Evolutionary conservation across 2,888 invertebrate species (phyloP).

Genomic region (Polyploca ridens): DNA sequence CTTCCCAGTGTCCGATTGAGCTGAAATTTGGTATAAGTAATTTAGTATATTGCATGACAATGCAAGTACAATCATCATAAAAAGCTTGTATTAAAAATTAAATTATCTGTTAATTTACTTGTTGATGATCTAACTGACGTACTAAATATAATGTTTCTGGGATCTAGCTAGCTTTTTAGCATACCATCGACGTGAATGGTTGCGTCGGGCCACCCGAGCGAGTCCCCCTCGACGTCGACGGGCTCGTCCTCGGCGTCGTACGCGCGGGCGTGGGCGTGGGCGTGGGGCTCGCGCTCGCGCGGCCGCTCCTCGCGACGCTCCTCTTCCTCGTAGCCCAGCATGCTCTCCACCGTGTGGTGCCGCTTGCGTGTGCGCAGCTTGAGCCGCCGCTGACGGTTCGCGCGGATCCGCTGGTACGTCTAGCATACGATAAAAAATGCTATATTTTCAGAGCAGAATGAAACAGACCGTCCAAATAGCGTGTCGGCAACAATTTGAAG

Average conservation of each 20-base stretch:
- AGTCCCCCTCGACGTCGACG: conserved; percentile 81
- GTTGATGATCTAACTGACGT: too few species aligned
- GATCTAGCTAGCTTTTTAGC: too few species aligned
- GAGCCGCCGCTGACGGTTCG: conserved; percentile 78
- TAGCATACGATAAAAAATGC: conserved; percentile 23
- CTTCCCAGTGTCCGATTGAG: too few species aligned
- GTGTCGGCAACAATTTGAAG: too few species aligned
- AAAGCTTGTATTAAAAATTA: too few species aligned
- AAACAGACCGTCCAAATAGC: too few species aligned
- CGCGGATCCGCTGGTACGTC: conserved; percentile 81
- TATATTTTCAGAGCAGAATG: too few species aligned
- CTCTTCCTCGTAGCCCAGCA: conserved; percentile 81
- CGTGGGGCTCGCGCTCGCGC: conserved; percentile 60
- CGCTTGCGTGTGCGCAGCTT: conserved; percentile 81
- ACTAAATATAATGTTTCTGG: too few species aligned
- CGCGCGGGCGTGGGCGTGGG: conserved; percentile 65
- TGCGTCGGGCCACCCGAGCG: conserved; percentile 79
- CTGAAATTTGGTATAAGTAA: too few species aligned
- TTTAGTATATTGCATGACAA: too few species aligned
- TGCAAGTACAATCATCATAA: too few species aligned
- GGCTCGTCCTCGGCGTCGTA: conserved; percentile 81
- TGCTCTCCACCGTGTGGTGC: conserved; percentile 82
- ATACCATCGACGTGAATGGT: conserved; percentile 73
- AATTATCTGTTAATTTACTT: too few species aligned
- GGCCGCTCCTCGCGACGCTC: conserved; percentile 76